Conservation (phyloP, 2,113 vertebrate genomes). For the Vireo altiloquus region DNA sequence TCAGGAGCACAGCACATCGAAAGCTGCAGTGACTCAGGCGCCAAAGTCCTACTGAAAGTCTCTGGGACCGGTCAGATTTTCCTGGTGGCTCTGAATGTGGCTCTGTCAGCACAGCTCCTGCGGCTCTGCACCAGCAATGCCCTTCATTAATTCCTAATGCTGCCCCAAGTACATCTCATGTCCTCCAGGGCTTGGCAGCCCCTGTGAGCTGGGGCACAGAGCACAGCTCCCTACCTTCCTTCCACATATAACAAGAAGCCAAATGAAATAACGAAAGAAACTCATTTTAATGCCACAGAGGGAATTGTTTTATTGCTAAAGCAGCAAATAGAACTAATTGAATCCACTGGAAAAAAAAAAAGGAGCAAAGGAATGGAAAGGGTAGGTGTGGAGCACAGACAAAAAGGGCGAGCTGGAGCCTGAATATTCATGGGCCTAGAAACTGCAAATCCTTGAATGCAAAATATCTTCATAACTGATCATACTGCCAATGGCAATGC, state of each 20-base stretch:
- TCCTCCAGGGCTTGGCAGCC: background rate
- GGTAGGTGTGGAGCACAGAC: background rate
- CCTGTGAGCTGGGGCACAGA: background rate
- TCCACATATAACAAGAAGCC: slow-evolving; percentile 42
- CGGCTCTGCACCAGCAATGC: background rate
- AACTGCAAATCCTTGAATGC: slow-evolving; percentile 17
- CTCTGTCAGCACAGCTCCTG: background rate
- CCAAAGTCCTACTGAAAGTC: background rate
- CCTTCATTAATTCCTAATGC: slow-evolving; percentile 47
- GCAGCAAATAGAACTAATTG: slow-evolving; percentile 78
- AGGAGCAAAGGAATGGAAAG: background rate
- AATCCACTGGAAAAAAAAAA: slow-evolving; percentile 48
- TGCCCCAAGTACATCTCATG: background rate
- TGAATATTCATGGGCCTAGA: slow-evolving; percentile 45
- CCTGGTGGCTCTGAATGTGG: background rate
- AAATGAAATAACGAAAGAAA: slow-evolving; percentile 74
- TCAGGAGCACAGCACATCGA: background rate
- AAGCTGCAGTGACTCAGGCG: rapidly evolving
- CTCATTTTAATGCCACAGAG: slow-evolving; percentile 72
- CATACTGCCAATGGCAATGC: background rate
- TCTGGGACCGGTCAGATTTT: background rate
- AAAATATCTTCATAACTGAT: slow-evolving; percentile 40
- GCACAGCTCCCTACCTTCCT: slow-evolving; percentile 36
- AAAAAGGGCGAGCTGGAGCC: background rate
- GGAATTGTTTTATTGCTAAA: slow-evolving; percentile 75